Conservation (phyloP, 2,113 vertebrate genomes). For the Taurulus bubalis region DNA sequence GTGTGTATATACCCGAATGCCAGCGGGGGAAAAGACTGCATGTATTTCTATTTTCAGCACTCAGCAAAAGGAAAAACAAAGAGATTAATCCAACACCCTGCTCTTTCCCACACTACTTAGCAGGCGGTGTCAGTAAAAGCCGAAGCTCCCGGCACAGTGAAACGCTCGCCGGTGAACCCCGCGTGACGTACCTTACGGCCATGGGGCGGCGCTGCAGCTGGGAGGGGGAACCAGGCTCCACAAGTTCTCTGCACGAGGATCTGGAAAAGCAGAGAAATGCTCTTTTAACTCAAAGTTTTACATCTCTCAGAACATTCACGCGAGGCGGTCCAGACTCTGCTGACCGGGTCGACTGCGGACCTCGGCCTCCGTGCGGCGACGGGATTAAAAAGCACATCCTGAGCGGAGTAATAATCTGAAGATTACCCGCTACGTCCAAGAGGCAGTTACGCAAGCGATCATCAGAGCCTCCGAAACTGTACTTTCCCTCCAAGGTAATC, state of each 20-base stretch:
- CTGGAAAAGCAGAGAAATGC: constrained; percentile 42
- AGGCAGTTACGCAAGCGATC: constrained; percentile 69
- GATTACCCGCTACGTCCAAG: constrained; percentile 75
- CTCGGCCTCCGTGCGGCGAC: constrained; percentile 42
- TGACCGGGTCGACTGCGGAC: no score
- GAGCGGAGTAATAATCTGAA: constrained; percentile 75
- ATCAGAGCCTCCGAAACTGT: constrained; percentile 47
- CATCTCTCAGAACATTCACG: no score
- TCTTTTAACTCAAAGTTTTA: neutral
- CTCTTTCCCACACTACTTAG: constrained; percentile 65
- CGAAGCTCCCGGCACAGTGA: constrained; percentile 7
- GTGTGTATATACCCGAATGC: no score
- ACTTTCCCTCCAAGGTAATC: constrained; percentile 44
- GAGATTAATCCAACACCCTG: constrained; percentile 48
- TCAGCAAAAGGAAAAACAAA: constrained; percentile 49
- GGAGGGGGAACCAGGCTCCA: constrained; percentile 48
- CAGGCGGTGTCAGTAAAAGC: constrained; percentile 40
- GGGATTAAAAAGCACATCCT: constrained; percentile 75
- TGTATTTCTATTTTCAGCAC: constrained; percentile 15
- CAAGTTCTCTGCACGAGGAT: constrained; percentile 54
- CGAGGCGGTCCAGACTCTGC: no score
- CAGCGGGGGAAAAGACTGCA: neutral
- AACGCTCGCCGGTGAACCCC: neutral
- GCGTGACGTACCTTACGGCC: constrained; percentile 79
- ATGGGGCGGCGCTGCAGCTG: constrained; percentile 68